Base-by-base conservation (phyloP, 2,113 vertebrate species). In the Aphyosemion australe region DNA sequence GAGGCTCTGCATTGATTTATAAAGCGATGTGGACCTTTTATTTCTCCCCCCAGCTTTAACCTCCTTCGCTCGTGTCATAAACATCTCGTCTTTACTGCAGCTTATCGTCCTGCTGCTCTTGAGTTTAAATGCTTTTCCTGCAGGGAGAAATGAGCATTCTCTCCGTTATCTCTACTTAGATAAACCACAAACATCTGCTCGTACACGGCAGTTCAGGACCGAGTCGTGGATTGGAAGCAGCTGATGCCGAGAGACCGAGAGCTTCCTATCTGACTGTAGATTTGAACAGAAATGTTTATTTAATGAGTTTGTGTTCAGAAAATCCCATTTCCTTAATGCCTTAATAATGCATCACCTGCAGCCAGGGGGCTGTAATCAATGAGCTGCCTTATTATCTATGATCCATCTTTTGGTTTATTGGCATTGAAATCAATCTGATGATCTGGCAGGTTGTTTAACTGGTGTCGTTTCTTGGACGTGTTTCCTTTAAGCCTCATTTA, bases 1-100 rank as follows among this genome's bases (percentile, higher is more conserved):
- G 8, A 76, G 61, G 7, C 39, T 63, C 12, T 0, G 16, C 45
- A 59, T 88, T 20, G 68, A 86, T 84, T 19, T 10, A 26, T 42
- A 45, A 47, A 41, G 32, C 52, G 51, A 70, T 51, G 57, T n/a
- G n/a, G 6, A 41, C 8, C 19, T 65, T 51, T 76, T 1, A 31
- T 15, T 39, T 19, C 31, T 50, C 13, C 48, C 34, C 31, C 45
- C 2, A 31, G 61, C 45, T 49, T 50, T 56, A 61, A 60, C 42
- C 34, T 50, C 41, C 47, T 46, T 51, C 4, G 4, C 46, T 65
- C 13, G 20, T 19, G 1, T 42, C 52, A 39, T 32, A 59, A 57
- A 31, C 1, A 0, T 47, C 55, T 48, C 15, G 12, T 21, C 42
- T 39, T 53, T 8, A 11, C n/a, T 13, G 50, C 46, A 58, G 70